Conservation (phyloP, 2,888 invertebrate genomes). For the Allophyes oxyacanthae region DNA sequence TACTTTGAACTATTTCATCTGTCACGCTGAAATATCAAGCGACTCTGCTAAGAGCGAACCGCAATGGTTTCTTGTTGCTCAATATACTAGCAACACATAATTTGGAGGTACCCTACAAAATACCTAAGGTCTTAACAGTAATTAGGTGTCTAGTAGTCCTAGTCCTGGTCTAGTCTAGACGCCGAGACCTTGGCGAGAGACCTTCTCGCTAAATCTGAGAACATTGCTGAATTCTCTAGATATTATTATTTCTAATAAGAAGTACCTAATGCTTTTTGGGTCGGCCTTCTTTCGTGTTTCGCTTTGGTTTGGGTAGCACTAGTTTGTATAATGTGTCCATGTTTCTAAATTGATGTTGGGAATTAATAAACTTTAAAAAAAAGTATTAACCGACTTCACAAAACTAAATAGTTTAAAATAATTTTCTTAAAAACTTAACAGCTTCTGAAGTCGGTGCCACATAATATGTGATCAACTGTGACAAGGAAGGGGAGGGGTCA, state of each 20-base stretch:
- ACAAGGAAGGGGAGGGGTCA: no score
- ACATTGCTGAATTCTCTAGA: conserved; percentile 40
- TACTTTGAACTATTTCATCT: no score
- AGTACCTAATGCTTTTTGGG: conserved; percentile 32
- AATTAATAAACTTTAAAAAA: no score
- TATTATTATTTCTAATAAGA: conserved; percentile 45
- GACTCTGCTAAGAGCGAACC: conserved; percentile 3
- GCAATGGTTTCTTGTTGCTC: conserved; percentile 28
- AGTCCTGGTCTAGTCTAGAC: conserved; percentile 66
- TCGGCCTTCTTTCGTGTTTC: conserved; percentile 9
- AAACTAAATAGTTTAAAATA: no score
- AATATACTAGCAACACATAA: conserved; percentile 20
- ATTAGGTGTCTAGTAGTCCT: conserved; percentile 59
- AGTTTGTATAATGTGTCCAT: conserved; percentile 5
- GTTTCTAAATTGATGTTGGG: conserved; percentile 4
- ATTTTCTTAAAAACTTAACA: no score
- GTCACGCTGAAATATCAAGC: not conserved
- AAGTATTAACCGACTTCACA: no score
- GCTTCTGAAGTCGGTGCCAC: no score
- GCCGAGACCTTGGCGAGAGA: conserved; percentile 55
- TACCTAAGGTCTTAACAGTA: conserved; percentile 45
- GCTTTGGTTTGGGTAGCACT: conserved; percentile 2
- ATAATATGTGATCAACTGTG: no score
- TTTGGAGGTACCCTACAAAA: conserved; percentile 29
- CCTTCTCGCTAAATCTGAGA: conserved; percentile 58